A percentile compares a stretch with the other conserved stretches of the same genome.
Conservation (phyloP, 2,888 invertebrate species). For the Cancer borealis region DNA sequence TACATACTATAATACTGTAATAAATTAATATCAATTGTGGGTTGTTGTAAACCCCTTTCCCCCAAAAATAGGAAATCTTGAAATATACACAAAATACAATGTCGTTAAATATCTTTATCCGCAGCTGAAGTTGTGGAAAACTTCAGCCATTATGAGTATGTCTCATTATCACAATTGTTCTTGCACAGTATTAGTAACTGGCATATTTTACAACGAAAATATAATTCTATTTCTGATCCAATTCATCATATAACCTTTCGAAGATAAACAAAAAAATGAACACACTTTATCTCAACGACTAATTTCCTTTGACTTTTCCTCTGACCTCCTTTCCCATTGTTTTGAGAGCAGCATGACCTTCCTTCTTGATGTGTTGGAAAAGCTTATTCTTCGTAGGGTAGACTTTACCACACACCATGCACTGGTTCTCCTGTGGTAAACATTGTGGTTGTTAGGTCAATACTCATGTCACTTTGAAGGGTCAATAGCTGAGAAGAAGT, state of each 20-base stretch:
- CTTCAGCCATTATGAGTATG: background rate
- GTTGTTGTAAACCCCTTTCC: background rate
- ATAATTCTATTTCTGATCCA: background rate
- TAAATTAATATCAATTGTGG: background rate
- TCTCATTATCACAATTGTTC: background rate
- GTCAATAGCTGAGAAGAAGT: too few species aligned
- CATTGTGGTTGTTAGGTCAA: background rate
- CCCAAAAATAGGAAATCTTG: too few species aligned
- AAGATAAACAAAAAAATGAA: background rate
- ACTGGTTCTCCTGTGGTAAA: conserved; percentile 32
- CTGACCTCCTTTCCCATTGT: conserved; percentile 36
- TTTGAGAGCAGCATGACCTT: conserved; percentile 65
- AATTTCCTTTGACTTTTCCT: conserved; percentile 23
- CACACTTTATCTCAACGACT: background rate
- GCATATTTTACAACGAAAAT: background rate
- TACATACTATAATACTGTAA: background rate
- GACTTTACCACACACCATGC: conserved; percentile 56
- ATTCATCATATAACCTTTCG: background rate
- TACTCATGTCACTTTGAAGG: too few species aligned
- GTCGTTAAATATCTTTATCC: background rate
- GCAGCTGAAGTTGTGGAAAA: background rate
- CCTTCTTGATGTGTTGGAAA: conserved; percentile 63
- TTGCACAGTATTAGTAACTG: background rate
- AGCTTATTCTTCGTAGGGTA: conserved; percentile 65
- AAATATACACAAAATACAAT: background rate